These are phyloP conservation scores for Panzeria rudis DNA, from an alignment of 2,888 invertebrate genomes.

Conservation along the genomic window DNA sequence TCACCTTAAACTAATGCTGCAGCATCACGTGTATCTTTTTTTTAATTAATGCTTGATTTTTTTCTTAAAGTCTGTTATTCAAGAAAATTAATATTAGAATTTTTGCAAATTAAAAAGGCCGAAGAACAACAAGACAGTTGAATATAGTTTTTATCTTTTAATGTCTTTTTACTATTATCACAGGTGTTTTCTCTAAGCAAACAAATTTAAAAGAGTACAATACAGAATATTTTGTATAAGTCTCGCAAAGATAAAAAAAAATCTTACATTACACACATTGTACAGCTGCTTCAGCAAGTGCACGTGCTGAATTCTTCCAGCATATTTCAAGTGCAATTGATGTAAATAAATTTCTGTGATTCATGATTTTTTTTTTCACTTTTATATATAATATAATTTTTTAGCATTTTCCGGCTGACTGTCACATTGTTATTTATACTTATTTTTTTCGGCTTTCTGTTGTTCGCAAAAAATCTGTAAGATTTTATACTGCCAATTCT, in stretches of 20 bases:
- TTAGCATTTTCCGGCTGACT: not conserved
- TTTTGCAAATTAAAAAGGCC: too few species aligned
- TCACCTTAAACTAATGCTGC: too few species aligned
- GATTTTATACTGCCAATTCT: constrained; percentile 17
- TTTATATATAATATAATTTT: not conserved
- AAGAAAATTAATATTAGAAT: too few species aligned
- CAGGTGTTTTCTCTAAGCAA: too few species aligned
- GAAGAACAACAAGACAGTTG: too few species aligned
- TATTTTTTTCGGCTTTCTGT: not conserved
- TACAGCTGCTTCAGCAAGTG: not conserved
- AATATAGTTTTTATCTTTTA: too few species aligned
- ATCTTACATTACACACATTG: not conserved
- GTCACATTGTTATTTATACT: not conserved
- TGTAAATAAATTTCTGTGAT: not conserved
- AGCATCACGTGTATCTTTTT: too few species aligned
- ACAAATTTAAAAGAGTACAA: too few species aligned
- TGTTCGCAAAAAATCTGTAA: not conserved
- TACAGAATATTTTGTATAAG: too few species aligned
- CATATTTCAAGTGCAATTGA: not conserved
- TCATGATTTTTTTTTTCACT: not conserved
- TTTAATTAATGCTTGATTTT: too few species aligned
- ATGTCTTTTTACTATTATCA: too few species aligned
- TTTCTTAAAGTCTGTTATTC: too few species aligned
- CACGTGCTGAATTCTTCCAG: not conserved
- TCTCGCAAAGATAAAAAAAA: not conserved